Percentiles rank a stretch among this genome's conserved stretches.
Conservation (phyloP, 2,113 vertebrate species). For the Etheostoma cragini region DNA sequence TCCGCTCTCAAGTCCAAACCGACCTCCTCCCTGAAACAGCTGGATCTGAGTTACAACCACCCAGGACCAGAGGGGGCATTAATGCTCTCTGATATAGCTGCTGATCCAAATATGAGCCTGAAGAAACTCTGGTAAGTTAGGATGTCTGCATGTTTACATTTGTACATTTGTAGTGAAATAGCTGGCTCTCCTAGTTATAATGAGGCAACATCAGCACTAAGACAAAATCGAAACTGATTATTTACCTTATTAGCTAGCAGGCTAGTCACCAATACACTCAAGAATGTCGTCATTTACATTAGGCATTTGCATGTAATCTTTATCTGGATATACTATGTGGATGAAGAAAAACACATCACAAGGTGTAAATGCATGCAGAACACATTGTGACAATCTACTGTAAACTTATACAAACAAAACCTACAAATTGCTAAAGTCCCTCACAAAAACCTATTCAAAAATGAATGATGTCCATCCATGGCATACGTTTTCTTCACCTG, state of each 20-base stretch:
- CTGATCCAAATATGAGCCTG: conserved; percentile 10
- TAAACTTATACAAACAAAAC: not conserved
- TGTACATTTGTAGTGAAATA: not conserved
- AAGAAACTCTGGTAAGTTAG: conserved; percentile 36
- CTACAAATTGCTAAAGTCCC: not conserved
- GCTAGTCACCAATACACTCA: not conserved
- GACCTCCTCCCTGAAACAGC: not conserved
- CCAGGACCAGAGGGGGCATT: not conserved
- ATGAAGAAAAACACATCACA: not conserved
- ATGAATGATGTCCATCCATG: not conserved
- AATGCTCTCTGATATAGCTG: not conserved
- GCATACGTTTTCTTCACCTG: not conserved
- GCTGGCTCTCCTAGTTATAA: not conserved
- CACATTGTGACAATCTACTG: not conserved
- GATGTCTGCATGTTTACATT: not conserved
- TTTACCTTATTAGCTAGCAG: not conserved
- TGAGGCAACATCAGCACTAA: not conserved
- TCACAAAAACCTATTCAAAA: not conserved
- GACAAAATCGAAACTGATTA: not conserved
- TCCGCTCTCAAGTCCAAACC: not conserved
- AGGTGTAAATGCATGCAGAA: too few species aligned
- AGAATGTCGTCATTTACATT: not conserved
- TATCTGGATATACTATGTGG: too few species aligned
- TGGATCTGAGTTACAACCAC: conserved; percentile 65
- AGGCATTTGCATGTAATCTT: not conserved